Evolutionary conservation across 2,888 invertebrate genomes (phyloP).

Genomic region (Drosophila emarginata): DNA sequence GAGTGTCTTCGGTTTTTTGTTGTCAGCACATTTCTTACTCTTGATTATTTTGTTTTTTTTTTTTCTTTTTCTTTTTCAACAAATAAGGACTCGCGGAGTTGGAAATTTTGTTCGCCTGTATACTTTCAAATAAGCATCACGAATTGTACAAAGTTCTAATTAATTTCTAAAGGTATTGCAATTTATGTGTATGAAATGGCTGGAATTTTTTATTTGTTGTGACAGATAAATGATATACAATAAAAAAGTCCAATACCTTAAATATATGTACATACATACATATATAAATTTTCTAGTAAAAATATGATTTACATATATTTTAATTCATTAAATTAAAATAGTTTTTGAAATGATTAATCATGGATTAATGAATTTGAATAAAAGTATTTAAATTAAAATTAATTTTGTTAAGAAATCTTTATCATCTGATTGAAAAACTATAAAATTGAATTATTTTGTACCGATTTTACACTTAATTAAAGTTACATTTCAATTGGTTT

Average conservation of each 20-base stretch:
- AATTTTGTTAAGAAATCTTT: no score
- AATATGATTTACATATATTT: no score
- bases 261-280: no score
- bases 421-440: no score
- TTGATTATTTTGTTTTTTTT: neutral
- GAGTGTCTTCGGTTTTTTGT: neutral
- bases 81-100: neutral
- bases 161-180: neutral
- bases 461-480: neutral
- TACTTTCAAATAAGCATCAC: neutral
- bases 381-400: no score
- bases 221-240: no score
- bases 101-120: neutral
- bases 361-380: no score
- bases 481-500: neutral
- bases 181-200: neutral
- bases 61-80: neutral
- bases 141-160: neutral
- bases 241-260: no score
- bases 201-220: neutral
- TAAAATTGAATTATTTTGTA: no score
- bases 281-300: no score
- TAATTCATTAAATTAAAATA: no score
- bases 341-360: no score
- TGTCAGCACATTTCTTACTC: conserved; percentile 2